Base-by-base conservation (phyloP, 2,797 vertebrate genomes). In the Carduelis carduelis region DNA sequence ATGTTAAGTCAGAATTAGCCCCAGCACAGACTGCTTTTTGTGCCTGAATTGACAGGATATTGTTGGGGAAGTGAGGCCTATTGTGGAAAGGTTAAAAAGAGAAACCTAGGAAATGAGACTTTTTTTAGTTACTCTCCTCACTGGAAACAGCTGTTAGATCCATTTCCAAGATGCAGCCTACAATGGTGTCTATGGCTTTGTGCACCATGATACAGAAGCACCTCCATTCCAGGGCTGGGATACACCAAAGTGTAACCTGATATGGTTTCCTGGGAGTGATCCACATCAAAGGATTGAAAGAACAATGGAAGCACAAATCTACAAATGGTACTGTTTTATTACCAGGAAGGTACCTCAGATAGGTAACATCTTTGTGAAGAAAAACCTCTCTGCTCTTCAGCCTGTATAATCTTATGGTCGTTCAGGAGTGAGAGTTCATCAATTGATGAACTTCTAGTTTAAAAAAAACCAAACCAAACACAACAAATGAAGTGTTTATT, bases 101-200 rank as follows among this genome's bases (percentile, higher is more conserved):
- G 79, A 94, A 94, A 93, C 53, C 21, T 49, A 93, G 94, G 95
- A 96, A 96, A 83, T 87, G 27, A 79, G 59, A 53, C 70, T 68
- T 81, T 70, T 79, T 69, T 80, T 55, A 80, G 64, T 44, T 68
- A 53, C 57, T 83, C 65, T 57, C 21, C 74, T 92, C 86, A 50
- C 55, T 76, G 69, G 61, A 83, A 77, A 93, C 91, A 96, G 81
- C 60, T 91, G 81, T 52, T 85, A 13, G 22, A 74, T 39, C 41
- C 66, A 91, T 72, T 57, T 34, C 63, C 44, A 47, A 35, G 76
- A 75, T 60, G 53, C 35, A 52, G 49, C 32, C 46, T 35, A 30
- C 70, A 93, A 77, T 23, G 22, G 26, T 11, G 10, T 21, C 35
- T 17, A 3, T 37, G 43, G 27, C 34, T 92, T 68, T 44, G 34